Conservation (phyloP, 2,113 vertebrate species). For the Macquaria ambigua region DNA sequence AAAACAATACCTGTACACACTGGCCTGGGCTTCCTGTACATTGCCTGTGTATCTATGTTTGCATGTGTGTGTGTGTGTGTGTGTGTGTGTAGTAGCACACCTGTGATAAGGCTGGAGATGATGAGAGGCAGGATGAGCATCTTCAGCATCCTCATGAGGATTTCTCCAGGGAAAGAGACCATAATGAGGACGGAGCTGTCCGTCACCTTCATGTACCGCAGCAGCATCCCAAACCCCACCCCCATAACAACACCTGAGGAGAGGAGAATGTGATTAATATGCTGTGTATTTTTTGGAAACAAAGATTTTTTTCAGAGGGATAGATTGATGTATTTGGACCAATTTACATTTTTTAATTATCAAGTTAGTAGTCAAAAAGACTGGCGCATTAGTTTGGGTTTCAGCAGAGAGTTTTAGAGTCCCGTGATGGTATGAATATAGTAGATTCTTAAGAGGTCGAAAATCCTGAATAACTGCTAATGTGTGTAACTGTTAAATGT, state of each 20-base stretch:
- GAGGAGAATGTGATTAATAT: background rate
- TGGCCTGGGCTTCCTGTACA: background rate
- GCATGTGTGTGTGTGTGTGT: background rate
- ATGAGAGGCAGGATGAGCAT: slow-evolving; percentile 90
- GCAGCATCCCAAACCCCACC: slow-evolving; percentile 80
- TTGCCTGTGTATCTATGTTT: background rate
- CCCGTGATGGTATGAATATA: background rate
- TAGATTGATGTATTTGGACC: background rate
- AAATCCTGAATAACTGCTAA: slow-evolving; percentile 1
- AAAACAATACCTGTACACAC: background rate
- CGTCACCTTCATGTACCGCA: slow-evolving; percentile 82
- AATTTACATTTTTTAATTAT: background rate
- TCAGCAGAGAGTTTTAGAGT: background rate
- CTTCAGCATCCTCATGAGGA: slow-evolving; percentile 91
- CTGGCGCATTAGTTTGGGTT: background rate
- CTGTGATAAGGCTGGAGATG: slow-evolving; percentile 91
- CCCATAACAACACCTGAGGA: slow-evolving; percentile 87
- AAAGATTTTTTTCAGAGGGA: rapidly evolving
- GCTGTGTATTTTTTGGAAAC: background rate
- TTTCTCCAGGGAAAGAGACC: slow-evolving; percentile 89
- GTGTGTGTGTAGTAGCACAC: slow-evolving; percentile 56
- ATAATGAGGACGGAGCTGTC: slow-evolving; percentile 79
- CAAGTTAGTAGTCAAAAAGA: background rate
- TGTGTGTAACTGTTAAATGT: background rate
- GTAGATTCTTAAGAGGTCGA: background rate